Evolutionary conservation across 2,888 invertebrate species (phyloP), one percentile per base, ranked within the genome.

Genomic region (Spicauda simplicius): DNA sequence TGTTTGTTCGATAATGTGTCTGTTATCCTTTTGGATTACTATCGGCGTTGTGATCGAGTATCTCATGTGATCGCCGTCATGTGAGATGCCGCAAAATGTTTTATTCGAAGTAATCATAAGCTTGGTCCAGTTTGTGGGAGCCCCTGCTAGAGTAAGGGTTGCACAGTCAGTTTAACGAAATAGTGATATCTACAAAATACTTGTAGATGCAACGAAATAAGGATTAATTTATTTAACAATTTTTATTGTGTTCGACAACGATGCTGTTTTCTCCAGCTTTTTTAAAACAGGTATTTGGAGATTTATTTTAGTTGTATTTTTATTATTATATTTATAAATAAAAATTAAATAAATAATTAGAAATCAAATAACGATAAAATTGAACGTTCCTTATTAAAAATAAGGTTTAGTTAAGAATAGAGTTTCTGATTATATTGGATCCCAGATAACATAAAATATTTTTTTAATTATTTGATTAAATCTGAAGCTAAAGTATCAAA

Each of bases 251-350:
- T 4, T 5, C 3, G 48, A 16, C 14, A 16, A 48, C 48, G n/a
- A 86, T 86, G 85, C 75, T 71, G 63, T 81, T 88, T 63, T 81
- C 88, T 56, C 74, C 82, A 69, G 86, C 87, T n/a, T 81, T 89
- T 75, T 71, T 88, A 45, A 89, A 88, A 79, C 89, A 89, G 86
- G 89, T 89, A 72, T 54, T 48, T 60, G 41, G 2, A 14, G 4
- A 25, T 25, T 41, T 41, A 3, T 41, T 33, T 64, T 25, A 25
- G 71, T 70, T 57, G 6, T 55, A 0, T 48, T 55, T 18, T 48
- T 63, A 50, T 55, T 25, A 25, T 25, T 25, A 4, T 25, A 25
- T 25, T 25, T 25, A 25, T 4, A 25, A 25, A 5, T 4, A 4
- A 25, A 25, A 5, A 25, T 25, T 2, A 25, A 25, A 2, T 4